phyloP scores from a whole-genome alignment of 2,797 vertebrate species.

The Megaceryle alcyon region DNA sequence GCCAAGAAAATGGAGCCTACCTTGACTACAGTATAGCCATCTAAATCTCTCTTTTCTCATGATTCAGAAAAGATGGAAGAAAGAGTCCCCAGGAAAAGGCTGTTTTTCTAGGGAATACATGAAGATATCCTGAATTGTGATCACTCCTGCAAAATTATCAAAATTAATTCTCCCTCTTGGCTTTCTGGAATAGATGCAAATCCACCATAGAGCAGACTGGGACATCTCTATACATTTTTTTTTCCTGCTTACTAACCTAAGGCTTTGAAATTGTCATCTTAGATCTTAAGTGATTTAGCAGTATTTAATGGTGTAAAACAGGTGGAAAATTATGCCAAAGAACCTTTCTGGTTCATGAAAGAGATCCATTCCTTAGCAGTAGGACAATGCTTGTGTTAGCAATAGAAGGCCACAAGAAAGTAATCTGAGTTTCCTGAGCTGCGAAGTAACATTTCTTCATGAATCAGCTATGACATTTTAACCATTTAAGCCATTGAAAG shows the following conservation, averaged over 20 bases:
- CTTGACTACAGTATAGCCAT: not conserved
- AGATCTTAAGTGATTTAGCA: not conserved
- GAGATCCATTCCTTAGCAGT: not conserved
- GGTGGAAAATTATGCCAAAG: not conserved
- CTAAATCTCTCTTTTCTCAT: not conserved
- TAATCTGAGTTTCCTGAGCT: not conserved
- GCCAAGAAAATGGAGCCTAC: not conserved
- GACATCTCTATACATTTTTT: not conserved
- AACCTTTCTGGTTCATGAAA: not conserved
- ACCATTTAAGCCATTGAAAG: not conserved
- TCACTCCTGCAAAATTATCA: not conserved
- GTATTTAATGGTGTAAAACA: not conserved
- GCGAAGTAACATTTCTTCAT: not conserved
- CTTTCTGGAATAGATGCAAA: not conserved
- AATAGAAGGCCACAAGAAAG: not conserved
- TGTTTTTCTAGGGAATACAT: not conserved
- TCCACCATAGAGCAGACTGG: not conserved
- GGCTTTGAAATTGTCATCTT: not conserved
- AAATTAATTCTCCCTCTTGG: not conserved
- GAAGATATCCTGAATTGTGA: not conserved
- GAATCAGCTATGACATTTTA: not conserved
- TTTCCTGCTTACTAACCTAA: fast-evolving
- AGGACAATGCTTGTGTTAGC: not conserved
- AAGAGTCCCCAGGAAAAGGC: not conserved
- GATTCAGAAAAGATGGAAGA: not conserved